Percentiles rank a stretch among this genome's conserved stretches.
Conservation (phyloP, 1,140 invertebrate genomes). For the Rhagoletis pomonella region DNA sequence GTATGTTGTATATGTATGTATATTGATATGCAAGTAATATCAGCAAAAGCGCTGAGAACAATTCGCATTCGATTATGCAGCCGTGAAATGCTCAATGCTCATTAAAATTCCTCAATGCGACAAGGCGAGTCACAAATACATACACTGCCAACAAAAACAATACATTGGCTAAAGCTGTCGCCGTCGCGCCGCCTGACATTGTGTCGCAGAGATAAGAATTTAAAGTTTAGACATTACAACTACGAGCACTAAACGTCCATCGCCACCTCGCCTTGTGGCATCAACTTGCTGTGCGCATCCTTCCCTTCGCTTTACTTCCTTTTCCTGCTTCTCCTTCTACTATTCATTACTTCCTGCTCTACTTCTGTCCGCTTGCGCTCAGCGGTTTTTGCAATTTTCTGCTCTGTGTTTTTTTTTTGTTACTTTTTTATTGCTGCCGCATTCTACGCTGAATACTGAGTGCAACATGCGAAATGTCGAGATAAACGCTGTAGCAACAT, state of each 20-base stretch:
- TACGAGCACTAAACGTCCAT: neutral
- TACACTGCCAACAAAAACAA: neutral
- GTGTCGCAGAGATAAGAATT: conserved; percentile 45
- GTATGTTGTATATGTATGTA: no score
- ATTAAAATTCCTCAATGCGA: conserved; percentile 34
- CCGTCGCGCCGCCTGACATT: neutral
- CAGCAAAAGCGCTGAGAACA: conserved; percentile 30
- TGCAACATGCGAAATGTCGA: neutral
- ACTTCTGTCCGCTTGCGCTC: neutral
- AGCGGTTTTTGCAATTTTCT: neutral
- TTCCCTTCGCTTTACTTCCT: conserved; percentile 1
- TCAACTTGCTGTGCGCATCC: neutral
- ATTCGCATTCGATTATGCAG: conserved; percentile 43
- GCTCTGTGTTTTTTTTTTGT: neutral
- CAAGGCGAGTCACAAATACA: neutral
- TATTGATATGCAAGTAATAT: neutral
- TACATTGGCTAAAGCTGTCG: neutral
- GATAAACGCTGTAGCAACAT: neutral
- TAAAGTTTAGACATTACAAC: neutral
- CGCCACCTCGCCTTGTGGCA: neutral
- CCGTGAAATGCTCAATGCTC: conserved; percentile 28
- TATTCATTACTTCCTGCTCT: conserved; percentile 23
- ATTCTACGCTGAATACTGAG: neutral
- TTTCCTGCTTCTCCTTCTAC: neutral
- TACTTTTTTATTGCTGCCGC: neutral